These are phyloP conservation scores for Rhinolophus sinicus DNA, from an alignment of 2,113 vertebrate genomes.

Conservation along the genomic window DNA sequence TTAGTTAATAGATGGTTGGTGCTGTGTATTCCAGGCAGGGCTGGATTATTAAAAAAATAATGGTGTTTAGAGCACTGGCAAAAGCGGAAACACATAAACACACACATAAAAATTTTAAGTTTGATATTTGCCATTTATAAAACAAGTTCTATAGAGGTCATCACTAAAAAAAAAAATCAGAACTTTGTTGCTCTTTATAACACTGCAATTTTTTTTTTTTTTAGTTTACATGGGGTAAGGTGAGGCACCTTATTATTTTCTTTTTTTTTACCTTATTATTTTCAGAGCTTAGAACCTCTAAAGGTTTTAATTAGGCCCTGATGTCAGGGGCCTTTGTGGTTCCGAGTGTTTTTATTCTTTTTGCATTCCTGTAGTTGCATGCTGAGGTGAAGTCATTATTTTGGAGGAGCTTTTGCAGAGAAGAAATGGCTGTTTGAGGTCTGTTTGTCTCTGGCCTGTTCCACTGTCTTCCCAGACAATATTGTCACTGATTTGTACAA, in stretches of 20 bases:
- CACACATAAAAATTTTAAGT: background rate
- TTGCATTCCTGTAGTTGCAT: conserved; percentile 51
- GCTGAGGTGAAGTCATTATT: conserved; percentile 66
- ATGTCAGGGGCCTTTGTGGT: conserved; percentile 46
- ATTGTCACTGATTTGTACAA: background rate
- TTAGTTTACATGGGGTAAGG: background rate
- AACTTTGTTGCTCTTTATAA: conserved; percentile 41
- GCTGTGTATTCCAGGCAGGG: background rate
- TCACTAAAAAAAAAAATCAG: background rate
- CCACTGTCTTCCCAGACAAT: conserved; percentile 32
- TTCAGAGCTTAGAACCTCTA: conserved; percentile 21
- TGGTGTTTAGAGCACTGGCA: background rate
- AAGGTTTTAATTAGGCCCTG: conserved; percentile 65
- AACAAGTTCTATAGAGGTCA: background rate
- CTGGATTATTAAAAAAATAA: background rate
- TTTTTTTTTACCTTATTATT: conserved; percentile 65
- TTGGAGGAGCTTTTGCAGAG: conserved; percentile 30
- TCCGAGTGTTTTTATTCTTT: conserved; percentile 61
- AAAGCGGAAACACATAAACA: background rate
- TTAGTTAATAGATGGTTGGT: conserved; percentile 8
- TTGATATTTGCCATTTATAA: conserved; percentile 36
- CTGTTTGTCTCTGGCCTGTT: conserved; percentile 34
- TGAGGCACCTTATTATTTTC: conserved; percentile 53
- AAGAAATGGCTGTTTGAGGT: conserved; percentile 46
- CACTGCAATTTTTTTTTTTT: background rate